Percentiles rank a stretch among this genome's conserved stretches.
These are phyloP conservation scores for Smutsia gigantea DNA, from an alignment of 2,797 vertebrate genomes.

Conservation along the genomic window DNA sequence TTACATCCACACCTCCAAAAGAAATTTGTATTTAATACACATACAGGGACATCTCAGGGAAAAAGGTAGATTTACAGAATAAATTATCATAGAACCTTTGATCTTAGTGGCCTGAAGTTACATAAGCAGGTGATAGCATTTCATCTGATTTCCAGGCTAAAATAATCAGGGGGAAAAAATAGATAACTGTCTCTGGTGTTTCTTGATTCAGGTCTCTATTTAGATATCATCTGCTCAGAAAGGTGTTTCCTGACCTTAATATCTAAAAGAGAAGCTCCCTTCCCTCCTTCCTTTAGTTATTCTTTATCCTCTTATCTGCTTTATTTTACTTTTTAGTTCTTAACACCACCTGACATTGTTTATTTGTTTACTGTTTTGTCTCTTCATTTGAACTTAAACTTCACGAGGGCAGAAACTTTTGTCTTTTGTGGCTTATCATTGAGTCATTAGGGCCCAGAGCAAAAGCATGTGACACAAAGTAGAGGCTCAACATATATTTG, in stretches of 20 bases:
- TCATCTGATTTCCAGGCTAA: background rate
- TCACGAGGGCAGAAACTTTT: background rate
- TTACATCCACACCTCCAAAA: conserved; percentile 13
- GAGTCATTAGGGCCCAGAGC: background rate
- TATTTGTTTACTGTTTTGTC: background rate
- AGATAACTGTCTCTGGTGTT: background rate
- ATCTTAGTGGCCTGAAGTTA: background rate
- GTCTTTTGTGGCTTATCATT: background rate
- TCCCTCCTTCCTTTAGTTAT: background rate
- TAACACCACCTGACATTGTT: background rate
- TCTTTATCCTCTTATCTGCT: background rate
- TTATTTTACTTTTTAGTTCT: background rate
- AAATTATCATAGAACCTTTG: conserved; percentile 31
- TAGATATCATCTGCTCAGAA: background rate
- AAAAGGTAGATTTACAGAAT: background rate
- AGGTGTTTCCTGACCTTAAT: background rate
- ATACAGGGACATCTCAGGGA: background rate
- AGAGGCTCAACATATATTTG: background rate
- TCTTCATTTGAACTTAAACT: background rate
- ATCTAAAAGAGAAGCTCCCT: background rate
- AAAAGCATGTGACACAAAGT: background rate
- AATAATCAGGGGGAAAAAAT: background rate
- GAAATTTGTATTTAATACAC: background rate
- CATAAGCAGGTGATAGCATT: background rate
- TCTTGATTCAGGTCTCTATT: background rate